Evolutionary conservation across 2,113 vertebrate genomes (phyloP).

Genomic region (Ovis canadensis): DNA sequence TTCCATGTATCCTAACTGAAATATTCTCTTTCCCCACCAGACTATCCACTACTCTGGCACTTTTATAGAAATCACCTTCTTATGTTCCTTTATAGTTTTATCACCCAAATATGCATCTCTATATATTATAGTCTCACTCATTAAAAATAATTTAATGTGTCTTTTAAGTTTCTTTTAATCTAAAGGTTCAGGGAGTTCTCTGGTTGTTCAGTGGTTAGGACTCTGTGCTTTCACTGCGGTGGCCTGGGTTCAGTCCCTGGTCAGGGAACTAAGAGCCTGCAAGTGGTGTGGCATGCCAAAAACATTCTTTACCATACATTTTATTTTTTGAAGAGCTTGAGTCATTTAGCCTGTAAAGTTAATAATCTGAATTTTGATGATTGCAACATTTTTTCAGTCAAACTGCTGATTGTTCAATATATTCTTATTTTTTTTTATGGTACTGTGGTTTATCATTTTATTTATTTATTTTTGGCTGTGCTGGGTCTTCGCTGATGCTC

Average conservation of each 20-base stretch:
- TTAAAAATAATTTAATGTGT: not conserved
- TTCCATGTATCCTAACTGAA: not conserved
- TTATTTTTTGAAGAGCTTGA: not conserved
- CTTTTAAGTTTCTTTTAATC: not conserved
- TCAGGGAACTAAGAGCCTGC: not conserved
- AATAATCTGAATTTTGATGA: not conserved
- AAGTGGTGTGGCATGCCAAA: not conserved
- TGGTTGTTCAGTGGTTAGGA: not conserved
- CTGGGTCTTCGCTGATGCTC: not conserved
- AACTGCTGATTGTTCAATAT: not conserved
- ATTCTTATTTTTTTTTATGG: not conserved
- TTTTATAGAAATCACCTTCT: not conserved
- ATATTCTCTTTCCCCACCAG: not conserved
- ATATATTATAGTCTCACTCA: not conserved
- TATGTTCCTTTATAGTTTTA: not conserved
- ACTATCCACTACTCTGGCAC: not conserved
- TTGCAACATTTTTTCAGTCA: not conserved
- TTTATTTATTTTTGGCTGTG: not conserved
- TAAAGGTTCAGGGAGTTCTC: not conserved
- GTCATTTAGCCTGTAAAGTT: not conserved
- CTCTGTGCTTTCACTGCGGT: not conserved
- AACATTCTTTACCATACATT: not conserved
- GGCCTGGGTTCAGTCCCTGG: not conserved
- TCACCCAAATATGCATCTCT: not conserved
- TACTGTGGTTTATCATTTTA: not conserved